phyloP scores from a whole-genome alignment of 2,888 invertebrate genomes.

The Meliscaeva auricollis region DNA sequence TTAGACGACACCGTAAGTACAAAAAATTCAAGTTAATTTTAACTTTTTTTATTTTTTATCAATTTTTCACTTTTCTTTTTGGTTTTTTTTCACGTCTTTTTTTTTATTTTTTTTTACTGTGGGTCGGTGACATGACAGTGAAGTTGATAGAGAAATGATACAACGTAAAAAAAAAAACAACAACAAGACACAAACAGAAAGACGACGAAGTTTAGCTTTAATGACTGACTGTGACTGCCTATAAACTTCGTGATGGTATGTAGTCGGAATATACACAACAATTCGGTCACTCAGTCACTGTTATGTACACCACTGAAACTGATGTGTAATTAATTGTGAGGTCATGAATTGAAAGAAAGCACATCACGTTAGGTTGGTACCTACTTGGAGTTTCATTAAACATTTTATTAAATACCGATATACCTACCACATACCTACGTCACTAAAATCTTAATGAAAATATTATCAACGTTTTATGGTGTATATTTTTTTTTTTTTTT shows the following conservation, averaged over 20 bases:
- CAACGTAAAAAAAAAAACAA: slow-evolving; percentile 12
- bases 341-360: slow-evolving; percentile 1
- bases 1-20: slow-evolving; percentile 43
- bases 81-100: background rate
- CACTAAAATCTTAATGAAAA: background rate
- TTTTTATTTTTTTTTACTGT: background rate
- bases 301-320: background rate
- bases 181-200: too few species aligned
- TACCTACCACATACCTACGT: background rate
- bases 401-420: background rate
- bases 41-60: background rate
- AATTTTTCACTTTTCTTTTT: background rate
- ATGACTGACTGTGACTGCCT: too few species aligned
- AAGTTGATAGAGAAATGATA: slow-evolving; percentile 13
- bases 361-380: background rate
- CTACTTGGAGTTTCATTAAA: background rate
- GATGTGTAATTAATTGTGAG: background rate
- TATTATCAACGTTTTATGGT: background rate
- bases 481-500: background rate
- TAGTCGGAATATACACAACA: background rate
- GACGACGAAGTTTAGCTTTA: background rate
- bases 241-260: background rate
- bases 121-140: background rate
- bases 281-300: slow-evolving; percentile 21
- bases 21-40: background rate